phyloP scores from a whole-genome alignment of 2,113 vertebrate genomes.

The Paracanthobrama guichenoti region DNA sequence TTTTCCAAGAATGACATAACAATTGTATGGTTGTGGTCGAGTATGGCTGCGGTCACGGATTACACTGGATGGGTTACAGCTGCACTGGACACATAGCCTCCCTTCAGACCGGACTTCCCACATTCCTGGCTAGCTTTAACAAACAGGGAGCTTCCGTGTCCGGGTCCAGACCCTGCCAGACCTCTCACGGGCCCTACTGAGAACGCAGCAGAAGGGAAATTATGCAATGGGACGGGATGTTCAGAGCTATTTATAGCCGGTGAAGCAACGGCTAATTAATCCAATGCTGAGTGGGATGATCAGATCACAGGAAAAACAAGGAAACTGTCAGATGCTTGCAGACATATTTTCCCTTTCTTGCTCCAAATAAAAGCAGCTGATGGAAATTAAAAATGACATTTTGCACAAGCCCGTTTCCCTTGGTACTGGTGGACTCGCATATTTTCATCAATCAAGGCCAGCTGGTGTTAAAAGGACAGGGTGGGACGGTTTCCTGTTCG shows the following conservation, averaged over 20 bases:
- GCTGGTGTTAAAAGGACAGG: conserved; percentile 28
- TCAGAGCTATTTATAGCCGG: conserved; percentile 69
- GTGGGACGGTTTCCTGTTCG: background rate
- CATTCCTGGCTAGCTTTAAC: conserved; percentile 20
- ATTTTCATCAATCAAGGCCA: conserved; percentile 23
- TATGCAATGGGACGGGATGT: conserved; percentile 62
- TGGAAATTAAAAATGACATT: conserved; percentile 40
- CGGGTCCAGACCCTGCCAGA: conserved; percentile 9
- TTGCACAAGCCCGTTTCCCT: conserved; percentile 31
- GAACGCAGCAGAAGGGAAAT: conserved; percentile 67
- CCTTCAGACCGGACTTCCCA: conserved; percentile 31
- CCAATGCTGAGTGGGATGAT: conserved; percentile 64
- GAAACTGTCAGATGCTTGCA: conserved; percentile 32
- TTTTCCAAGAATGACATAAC: background rate
- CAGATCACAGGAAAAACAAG: conserved; percentile 52
- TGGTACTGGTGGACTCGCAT: conserved; percentile 34
- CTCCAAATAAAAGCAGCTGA: conserved; percentile 47
- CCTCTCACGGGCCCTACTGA: conserved; percentile 58
- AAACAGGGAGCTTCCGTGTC: conserved; percentile 3
- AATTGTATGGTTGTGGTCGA: background rate
- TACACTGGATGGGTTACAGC: conserved; percentile 16
- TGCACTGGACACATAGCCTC: conserved; percentile 32
- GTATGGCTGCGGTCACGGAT: background rate
- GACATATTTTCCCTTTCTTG: conserved; percentile 52
- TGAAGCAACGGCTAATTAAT: conserved; percentile 70